phyloP scores from a whole-genome alignment of 2,888 invertebrate species.

The Phania funesta region DNA sequence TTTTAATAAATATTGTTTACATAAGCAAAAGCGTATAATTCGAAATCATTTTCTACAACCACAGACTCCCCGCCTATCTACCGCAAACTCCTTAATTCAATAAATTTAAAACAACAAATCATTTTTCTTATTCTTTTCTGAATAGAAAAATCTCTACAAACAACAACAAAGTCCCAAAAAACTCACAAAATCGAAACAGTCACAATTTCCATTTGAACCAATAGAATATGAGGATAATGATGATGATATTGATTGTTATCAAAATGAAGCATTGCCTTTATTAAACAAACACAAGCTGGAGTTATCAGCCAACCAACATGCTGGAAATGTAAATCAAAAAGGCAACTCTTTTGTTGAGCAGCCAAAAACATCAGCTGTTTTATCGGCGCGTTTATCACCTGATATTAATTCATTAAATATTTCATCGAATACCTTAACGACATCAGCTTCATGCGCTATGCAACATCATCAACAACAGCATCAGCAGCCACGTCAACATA shows the following conservation, averaged over 20 bases:
- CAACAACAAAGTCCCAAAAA: conserved; percentile 59
- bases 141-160: conserved; percentile 59
- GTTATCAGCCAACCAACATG: background rate
- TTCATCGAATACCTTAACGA: conserved; percentile 26
- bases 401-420: conserved; percentile 64
- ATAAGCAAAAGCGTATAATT: too few species aligned
- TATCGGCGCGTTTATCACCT: conserved; percentile 59
- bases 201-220: conserved; percentile 46
- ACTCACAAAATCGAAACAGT: conserved; percentile 36
- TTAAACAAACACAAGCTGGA: conserved; percentile 32
- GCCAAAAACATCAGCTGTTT: conserved; percentile 17
- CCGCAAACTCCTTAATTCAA: too few species aligned
- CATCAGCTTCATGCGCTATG: conserved; percentile 55
- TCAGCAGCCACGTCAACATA: conserved; percentile 35
- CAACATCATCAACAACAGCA: conserved; percentile 37
- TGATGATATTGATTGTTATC: conserved; percentile 35
- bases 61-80: too few species aligned
- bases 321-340: background rate
- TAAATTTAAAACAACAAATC: too few species aligned
- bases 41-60: too few species aligned
- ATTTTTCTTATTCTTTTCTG: background rate
- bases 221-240: conserved; percentile 34
- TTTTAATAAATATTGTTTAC: too few species aligned
- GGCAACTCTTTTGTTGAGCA: background rate
- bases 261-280: conserved; percentile 51